Evolutionary conservation across 2,888 invertebrate species (phyloP).

Genomic region (Drosophila setosimentum): DNA sequence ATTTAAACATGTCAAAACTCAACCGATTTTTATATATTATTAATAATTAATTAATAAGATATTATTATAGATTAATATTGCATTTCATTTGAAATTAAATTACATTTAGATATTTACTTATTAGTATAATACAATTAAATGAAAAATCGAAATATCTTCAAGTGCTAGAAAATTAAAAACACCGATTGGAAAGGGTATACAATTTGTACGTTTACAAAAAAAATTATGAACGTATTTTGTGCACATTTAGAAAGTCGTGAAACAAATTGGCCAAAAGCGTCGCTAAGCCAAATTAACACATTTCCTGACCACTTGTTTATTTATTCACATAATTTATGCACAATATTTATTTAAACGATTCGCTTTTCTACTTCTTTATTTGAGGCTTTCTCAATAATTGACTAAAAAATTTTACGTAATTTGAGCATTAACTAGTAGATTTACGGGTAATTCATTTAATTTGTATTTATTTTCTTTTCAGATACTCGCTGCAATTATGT

Average conservation of each 20-base stretch:
- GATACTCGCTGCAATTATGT: slow-evolving; percentile 21
- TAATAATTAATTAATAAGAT: too few relatives aligned
- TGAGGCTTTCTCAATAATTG: slow-evolving; percentile 48
- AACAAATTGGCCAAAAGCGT: slow-evolving; percentile 39
- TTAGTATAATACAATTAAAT: background rate
- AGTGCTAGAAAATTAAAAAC: background rate
- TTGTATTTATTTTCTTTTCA: background rate
- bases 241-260: slow-evolving; percentile 67
- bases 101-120: background rate
- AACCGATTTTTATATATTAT: background rate
- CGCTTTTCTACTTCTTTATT: slow-evolving; percentile 24
- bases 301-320: slow-evolving; percentile 55
- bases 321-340: slow-evolving; percentile 56
- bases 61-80: background rate
- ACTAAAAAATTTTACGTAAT: background rate
- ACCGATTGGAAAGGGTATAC: background rate
- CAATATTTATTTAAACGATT: slow-evolving; percentile 51
- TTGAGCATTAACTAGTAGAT: background rate
- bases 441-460: slow-evolving; percentile 4
- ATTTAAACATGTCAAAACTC: background rate
- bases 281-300: slow-evolving; percentile 68
- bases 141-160: background rate
- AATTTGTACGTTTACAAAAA: background rate
- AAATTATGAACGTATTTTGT: slow-evolving; percentile 10
- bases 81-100: background rate